Evolutionary conservation across 1,140 invertebrate genomes (phyloP).

Genomic region (Papilio dardanus): DNA sequence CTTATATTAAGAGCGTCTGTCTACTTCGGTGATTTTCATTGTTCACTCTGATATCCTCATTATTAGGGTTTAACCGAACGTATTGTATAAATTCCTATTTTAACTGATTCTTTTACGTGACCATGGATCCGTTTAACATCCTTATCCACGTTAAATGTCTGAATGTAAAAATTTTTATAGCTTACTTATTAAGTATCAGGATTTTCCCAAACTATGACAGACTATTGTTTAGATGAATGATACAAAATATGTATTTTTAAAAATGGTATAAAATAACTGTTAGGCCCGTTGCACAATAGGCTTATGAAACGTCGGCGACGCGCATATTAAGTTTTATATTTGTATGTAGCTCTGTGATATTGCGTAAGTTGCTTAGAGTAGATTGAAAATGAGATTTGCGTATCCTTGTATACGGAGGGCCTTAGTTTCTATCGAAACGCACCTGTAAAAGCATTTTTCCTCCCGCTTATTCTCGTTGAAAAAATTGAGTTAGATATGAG

Average conservation of each 20-base stretch:
- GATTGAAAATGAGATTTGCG: no score
- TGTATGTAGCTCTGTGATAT: no score
- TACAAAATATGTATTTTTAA: background rate
- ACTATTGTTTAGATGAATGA: background rate
- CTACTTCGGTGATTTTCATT: no score
- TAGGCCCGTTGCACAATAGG: no score
- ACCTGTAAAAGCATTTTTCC: background rate
- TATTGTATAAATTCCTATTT: background rate
- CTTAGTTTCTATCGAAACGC: no score
- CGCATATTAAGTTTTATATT: no score
- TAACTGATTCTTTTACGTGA: background rate
- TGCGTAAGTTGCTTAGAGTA: no score
- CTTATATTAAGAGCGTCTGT: no score
- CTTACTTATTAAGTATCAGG: background rate
- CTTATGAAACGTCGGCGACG: no score
- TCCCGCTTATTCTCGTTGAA: background rate
- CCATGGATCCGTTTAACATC: background rate
- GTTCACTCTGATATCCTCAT: no score
- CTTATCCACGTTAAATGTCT: conserved; percentile 6
- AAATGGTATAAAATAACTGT: background rate
- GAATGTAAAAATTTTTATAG: background rate
- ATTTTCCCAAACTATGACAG: background rate
- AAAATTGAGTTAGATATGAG: background rate
- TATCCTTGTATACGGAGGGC: no score
- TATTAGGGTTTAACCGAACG: background rate